phyloP scores from a whole-genome alignment of 2,797 vertebrate genomes.

The Neosalanx taihuensis region DNA sequence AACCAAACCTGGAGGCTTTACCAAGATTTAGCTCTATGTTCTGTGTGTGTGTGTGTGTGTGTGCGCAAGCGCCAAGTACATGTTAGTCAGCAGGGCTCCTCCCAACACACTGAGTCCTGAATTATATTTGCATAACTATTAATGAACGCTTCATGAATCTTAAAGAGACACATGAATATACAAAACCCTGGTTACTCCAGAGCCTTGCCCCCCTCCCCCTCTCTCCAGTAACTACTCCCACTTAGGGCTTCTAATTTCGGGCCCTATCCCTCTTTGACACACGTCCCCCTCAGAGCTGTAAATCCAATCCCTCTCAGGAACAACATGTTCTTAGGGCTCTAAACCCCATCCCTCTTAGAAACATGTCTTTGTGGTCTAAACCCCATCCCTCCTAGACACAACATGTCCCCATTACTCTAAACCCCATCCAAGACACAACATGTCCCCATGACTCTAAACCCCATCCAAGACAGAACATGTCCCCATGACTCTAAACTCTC shows the following conservation, averaged over 20 bases:
- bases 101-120: not conserved
- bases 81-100: not conserved
- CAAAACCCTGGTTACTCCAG: conserved; percentile 32
- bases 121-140: conserved; percentile 43
- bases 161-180: conserved; percentile 32
- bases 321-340: too few species aligned
- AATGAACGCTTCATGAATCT: conserved; percentile 33
- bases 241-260: not conserved
- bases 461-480: too few species aligned
- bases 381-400: too few species aligned
- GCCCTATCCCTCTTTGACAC: not conserved
- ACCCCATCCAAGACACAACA: too few species aligned
- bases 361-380: not conserved
- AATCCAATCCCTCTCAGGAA: too few species aligned
- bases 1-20: conserved; percentile 1
- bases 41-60: not conserved
- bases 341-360: not conserved
- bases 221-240: conserved; percentile 10
- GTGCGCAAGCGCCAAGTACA: not conserved
- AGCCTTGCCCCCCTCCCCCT: conserved; percentile 15
- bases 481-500: too few species aligned
- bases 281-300: not conserved
- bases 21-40: not conserved
- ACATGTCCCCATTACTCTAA: too few species aligned
- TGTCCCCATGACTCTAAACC: too few species aligned